Evolutionary conservation across 2,797 vertebrate species (phyloP).

Genomic region (Galago senegalensis): DNA sequence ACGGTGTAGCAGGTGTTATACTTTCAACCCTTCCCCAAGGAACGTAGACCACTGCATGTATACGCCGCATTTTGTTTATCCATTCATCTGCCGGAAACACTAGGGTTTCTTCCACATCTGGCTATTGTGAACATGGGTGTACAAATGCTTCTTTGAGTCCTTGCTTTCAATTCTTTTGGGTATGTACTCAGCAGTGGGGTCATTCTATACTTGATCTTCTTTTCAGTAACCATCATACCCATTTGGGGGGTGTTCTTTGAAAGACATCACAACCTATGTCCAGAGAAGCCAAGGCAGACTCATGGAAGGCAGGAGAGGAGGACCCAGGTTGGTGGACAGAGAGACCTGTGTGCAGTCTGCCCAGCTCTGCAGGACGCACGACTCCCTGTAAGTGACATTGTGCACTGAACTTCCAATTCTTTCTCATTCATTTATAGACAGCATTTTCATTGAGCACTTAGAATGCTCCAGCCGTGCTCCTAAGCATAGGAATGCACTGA

Average conservation of each 20-base stretch:
- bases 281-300: neutral
- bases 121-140: neutral
- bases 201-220: neutral
- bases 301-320: neutral
- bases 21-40: neutral
- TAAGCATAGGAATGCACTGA: neutral
- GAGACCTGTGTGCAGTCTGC: neutral
- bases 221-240: neutral
- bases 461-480: neutral
- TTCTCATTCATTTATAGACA: neutral
- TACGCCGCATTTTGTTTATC: too few relatives aligned
- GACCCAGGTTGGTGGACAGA: neutral
- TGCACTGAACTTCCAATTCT: neutral
- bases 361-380: accelerated
- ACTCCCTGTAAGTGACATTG: accelerated
- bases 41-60: neutral
- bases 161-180: neutral
- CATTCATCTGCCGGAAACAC: accelerated
- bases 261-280: neutral
- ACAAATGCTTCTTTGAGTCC: neutral
- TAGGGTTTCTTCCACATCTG: too few relatives aligned
- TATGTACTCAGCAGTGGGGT: neutral
- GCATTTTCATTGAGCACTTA: neutral
- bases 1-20: neutral
- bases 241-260: neutral